phyloP scores from a whole-genome alignment of 2,888 invertebrate species.

The Xestia rhomboidea region DNA sequence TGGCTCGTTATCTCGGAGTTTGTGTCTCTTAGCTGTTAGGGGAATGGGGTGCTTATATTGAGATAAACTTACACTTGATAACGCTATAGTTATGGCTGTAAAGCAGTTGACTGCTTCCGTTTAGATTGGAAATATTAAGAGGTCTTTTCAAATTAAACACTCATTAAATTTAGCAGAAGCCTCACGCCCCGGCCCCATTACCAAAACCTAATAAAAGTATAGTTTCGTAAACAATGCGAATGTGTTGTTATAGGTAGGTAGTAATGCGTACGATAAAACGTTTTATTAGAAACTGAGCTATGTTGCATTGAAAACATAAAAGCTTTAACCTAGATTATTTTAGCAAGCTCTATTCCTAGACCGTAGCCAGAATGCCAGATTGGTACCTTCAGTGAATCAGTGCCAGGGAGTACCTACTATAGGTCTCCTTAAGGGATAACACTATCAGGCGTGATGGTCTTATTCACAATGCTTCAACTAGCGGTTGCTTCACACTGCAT shows the following conservation, averaged over 20 bases:
- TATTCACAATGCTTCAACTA: too few species aligned
- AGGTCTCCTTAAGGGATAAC: too few species aligned
- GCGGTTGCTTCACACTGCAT: too few species aligned
- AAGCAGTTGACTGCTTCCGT: background rate
- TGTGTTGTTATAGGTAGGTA: constrained; percentile 9
- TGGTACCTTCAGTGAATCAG: background rate
- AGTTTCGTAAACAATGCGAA: constrained; percentile 1
- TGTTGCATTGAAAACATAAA: constrained; percentile 20
- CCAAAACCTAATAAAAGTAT: constrained; percentile 5
- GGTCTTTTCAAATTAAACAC: background rate
- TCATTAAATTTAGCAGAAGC: background rate
- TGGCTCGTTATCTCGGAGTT: constrained; percentile 59
- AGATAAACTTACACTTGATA: background rate
- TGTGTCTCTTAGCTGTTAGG: constrained; percentile 71
- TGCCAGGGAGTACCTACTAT: too few species aligned
- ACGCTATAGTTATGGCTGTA: background rate
- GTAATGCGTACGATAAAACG: constrained; percentile 21
- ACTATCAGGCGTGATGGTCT: too few species aligned
- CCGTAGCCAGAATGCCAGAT: background rate
- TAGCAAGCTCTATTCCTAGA: constrained; percentile 21
- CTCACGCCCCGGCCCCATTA: background rate
- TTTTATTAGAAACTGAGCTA: constrained; percentile 20
- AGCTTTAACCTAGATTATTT: constrained; percentile 32
- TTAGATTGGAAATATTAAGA: background rate
- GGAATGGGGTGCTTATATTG: background rate